Conservation (phyloP, 2,888 invertebrate species). For the Limnephilus auricula region DNA sequence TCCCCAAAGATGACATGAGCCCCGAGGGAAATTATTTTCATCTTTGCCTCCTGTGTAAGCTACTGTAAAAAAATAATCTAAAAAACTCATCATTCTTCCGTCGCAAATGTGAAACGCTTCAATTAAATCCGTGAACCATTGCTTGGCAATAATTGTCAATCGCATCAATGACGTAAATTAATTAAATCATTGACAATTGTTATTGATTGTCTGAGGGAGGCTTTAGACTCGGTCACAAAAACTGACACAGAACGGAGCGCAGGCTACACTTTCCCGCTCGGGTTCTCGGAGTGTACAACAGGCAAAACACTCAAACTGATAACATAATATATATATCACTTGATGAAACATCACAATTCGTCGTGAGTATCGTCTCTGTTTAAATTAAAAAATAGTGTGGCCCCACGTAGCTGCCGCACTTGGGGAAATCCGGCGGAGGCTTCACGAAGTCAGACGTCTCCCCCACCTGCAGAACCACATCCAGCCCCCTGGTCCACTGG, state of each 20-base stretch:
- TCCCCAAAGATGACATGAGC: too few relatives aligned
- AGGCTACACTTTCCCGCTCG: neutral
- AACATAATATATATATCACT: neutral
- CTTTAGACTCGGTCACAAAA: neutral
- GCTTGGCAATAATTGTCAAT: too few relatives aligned
- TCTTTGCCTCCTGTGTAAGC: too few relatives aligned
- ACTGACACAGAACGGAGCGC: neutral
- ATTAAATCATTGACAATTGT: neutral
- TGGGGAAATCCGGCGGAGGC: conserved; percentile 85
- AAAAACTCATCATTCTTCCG: too few relatives aligned
- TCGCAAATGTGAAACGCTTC: too few relatives aligned
- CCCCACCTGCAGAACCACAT: conserved; percentile 86
- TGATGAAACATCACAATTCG: conserved; percentile 50
- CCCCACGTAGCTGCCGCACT: conserved; percentile 86
- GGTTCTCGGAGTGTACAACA: neutral
- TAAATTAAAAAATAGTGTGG: conserved; percentile 86
- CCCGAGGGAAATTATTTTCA: too few relatives aligned
- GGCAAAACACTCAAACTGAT: neutral
- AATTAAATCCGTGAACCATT: too few relatives aligned
- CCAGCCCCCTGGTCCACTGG: conserved; percentile 87
- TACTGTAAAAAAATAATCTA: too few relatives aligned
- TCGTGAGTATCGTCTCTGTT: conserved; percentile 63
- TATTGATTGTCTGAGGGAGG: neutral
- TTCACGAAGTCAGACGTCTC: conserved; percentile 80
- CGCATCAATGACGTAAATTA: too few relatives aligned